These are phyloP conservation scores for Antheraea pernyi DNA, from an alignment of 1,140 invertebrate genomes.

Conservation along the genomic window DNA sequence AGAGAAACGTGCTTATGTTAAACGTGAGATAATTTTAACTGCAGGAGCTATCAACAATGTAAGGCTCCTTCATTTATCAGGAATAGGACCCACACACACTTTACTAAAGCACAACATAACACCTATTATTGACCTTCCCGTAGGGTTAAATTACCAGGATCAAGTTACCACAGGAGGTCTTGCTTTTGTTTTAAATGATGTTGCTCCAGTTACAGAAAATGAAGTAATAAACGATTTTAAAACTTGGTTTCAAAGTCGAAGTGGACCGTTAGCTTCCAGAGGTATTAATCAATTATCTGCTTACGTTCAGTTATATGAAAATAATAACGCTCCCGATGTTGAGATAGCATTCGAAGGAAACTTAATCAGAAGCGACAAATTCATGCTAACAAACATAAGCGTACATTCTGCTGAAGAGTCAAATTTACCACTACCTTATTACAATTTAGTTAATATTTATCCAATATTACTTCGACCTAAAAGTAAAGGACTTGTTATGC, in stretches of 20 bases:
- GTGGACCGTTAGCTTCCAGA: conserved; percentile 63
- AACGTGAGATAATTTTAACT: conserved; percentile 83
- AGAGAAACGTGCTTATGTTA: conserved; percentile 70
- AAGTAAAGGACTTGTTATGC: conserved; percentile 87
- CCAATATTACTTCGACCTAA: conserved; percentile 91
- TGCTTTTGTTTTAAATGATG: conserved; percentile 50
- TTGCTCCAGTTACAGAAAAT: conserved; percentile 44
- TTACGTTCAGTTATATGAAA: conserved; percentile 68
- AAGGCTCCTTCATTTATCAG: conserved; percentile 85
- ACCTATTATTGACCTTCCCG: conserved; percentile 80
- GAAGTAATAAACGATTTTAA: conserved; percentile 70
- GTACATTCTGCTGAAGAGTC: conserved; percentile 63
- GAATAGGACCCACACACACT: conserved; percentile 85
- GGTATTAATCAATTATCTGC: conserved; percentile 66
- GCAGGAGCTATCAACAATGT: conserved; percentile 82
- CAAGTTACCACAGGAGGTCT: conserved; percentile 78
- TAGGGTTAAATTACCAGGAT: conserved; percentile 84
- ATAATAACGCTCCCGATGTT: conserved; percentile 65
- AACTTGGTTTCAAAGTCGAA: conserved; percentile 66
- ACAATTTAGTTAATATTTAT: conserved; percentile 80
- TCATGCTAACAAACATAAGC: conserved; percentile 67
- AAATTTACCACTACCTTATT: conserved; percentile 62
- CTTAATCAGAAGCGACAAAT: conserved; percentile 69
- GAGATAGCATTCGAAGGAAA: conserved; percentile 67
- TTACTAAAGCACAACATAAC: conserved; percentile 81